Base-by-base conservation (phyloP, 2,888 invertebrate species). In the Sphinx pinastri region DNA sequence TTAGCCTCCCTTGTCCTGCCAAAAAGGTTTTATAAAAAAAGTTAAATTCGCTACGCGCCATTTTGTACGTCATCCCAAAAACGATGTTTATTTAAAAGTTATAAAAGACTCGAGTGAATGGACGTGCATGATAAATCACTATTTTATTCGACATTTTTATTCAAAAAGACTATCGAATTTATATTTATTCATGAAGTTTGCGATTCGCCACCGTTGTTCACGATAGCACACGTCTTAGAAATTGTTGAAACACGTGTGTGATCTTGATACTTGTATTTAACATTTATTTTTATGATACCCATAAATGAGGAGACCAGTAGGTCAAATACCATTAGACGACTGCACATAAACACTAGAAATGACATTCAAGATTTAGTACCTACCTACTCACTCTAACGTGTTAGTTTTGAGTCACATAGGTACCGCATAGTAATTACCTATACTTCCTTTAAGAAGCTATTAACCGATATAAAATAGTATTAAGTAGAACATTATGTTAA, bases 131-230 rank as follows among this genome's bases (percentile, higher is more conserved):
- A 94, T 94, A 90, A 91, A 94, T 94, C 89, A 85, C 83, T 82
- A 89, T 93, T 94, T 93, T 92, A 93, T 93, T 89, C 88, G 88
- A 88, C 87, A 81, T 84, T 88, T 90, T 89, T 82, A 91, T 91
- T 90, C 81, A 88, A 91, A 89, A 88, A 86, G 88, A 91, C 91
- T 92, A 92, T 90, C 85, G 90, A 91, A 90, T 91, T 90, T 88
- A 87, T 91, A 92, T 93, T 91, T 91, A 93, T 93, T 92, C 93
- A 90, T 91, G 89, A 90, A 88, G 83, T 84, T 88, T 88, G 84
- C 89, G 91, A 94, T 93, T 94, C 91, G 93, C 93, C 91, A 93
- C 92, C 87, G 93, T 89, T 89, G 87, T 91, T 91, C 89, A 89
- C 77, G 83, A 84, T 83, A 82, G 85, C 86, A 83, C 87, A 87